These are phyloP conservation scores for Conus canariensis DNA, from an alignment of 2,888 invertebrate species.

Conservation along the genomic window DNA sequence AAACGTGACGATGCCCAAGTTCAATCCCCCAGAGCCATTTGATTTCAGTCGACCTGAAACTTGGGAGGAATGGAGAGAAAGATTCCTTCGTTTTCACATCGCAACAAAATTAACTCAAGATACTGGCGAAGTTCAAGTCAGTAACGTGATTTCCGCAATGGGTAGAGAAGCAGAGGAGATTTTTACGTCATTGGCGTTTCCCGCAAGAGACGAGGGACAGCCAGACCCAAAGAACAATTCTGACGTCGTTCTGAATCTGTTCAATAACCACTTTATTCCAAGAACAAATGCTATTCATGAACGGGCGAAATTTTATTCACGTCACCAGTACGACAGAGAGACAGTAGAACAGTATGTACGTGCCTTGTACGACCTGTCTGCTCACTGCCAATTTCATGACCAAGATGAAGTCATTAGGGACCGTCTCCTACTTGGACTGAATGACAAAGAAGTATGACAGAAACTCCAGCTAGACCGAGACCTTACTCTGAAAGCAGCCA, in stretches of 20 bases:
- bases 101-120: neutral
- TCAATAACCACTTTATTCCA: neutral
- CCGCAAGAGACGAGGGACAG: neutral
- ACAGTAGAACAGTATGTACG: neutral
- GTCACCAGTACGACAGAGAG: too few species aligned
- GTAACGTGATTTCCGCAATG: conserved; percentile 21
- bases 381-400: neutral
- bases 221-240: neutral
- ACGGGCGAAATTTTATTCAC: neutral
- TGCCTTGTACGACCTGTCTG: neutral
- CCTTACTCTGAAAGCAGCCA: neutral
- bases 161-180: neutral
- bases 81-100: neutral
- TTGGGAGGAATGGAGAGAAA: neutral
- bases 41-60: neutral
- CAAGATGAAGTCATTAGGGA: neutral
- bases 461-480: neutral
- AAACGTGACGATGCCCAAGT: conserved; percentile 36
- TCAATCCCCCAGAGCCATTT: conserved; percentile 33
- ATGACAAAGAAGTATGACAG: neutral
- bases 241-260: neutral
- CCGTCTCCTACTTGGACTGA: too few species aligned
- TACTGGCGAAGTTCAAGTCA: neutral
- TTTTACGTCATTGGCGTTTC: neutral
- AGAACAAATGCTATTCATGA: neutral